Evolutionary conservation across 1,140 invertebrate species (phyloP), one percentile per base, ranked within the genome.

Genomic region (Theocolax elegans): DNA sequence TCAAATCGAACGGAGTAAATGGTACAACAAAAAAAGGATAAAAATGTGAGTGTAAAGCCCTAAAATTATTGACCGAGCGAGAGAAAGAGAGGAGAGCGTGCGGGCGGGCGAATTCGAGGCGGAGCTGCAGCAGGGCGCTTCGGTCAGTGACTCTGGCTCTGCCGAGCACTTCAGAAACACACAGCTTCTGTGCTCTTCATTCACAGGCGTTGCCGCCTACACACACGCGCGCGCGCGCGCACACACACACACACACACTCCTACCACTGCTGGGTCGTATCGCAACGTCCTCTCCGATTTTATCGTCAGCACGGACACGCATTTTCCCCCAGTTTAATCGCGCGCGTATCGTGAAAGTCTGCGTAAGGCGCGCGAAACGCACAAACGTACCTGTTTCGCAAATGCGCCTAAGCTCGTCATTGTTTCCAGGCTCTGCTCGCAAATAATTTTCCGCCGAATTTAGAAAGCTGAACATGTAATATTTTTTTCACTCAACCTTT

Each of bases 91-190:
- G 31, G 31, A n/a, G 48, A 21, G 8, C 31, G 35, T 3, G 35
- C 9, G 9, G 17, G 31, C 12, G 40, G 19, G 17, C 6, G 38
- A 51, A 62, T 60, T 62, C n/a, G n/a, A 23, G 56, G 56, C 46
- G 67, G 46, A 19, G 59, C 35, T 27, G 40, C 25, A 49, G 53
- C 44, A 60, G 21, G 29, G 58, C 38, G 46, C 38, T 62, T 63
- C 65, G 73, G 79, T 80, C 79, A 81, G 71, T 80, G 79, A 80
- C 80, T 79, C 74, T 71, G n/a, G n/a, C n/a, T n/a, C n/a, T n/a
- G 76, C 73, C 72, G 70, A 67, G 64, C 35, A 74, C 53, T 35
- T 56, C 27, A 35, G 27, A 59, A 40, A 19, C 40, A 44, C 63
- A 31, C 79, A 54, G 38, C 48, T 42, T 54, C 49, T 42, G 17